phyloP scores from a whole-genome alignment of 2,797 vertebrate genomes.

The Enteromius unitaeniatus region DNA sequence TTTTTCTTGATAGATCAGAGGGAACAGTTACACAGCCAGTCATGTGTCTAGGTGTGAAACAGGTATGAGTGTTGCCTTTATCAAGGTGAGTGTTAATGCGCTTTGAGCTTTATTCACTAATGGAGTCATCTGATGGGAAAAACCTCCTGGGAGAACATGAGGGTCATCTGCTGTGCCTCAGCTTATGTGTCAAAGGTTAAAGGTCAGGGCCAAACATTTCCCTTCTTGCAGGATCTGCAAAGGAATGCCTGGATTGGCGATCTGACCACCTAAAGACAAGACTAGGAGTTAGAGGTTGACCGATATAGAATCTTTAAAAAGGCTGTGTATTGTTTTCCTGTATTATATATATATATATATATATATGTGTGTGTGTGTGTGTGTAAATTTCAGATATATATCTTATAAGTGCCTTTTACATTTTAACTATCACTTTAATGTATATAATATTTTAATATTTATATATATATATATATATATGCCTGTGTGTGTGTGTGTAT shows the following conservation, averaged over 20 bases:
- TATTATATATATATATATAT: background rate
- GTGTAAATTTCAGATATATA: too few relatives aligned
- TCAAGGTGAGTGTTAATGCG: constrained; percentile 29
- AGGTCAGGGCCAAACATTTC: constrained; percentile 66
- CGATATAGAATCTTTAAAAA: background rate
- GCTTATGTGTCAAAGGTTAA: constrained; percentile 64
- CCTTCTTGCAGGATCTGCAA: constrained; percentile 58
- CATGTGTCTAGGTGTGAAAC: background rate
- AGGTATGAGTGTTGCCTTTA: constrained; percentile 34
- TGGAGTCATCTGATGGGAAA: constrained; percentile 56
- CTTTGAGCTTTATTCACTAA: constrained; percentile 48
- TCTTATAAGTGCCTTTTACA: too few relatives aligned
- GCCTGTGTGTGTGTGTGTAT: too few relatives aligned
- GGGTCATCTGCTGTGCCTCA: constrained; percentile 53
- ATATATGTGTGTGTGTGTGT: too few relatives aligned
- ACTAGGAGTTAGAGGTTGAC: background rate
- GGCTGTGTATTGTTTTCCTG: background rate
- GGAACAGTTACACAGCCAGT: background rate
- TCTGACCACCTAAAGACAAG: constrained; percentile 38
- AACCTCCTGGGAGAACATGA: constrained; percentile 46
- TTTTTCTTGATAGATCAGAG: background rate
- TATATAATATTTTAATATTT: too few relatives aligned
- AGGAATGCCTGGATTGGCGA: constrained; percentile 51
- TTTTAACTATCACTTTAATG: too few relatives aligned
- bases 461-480: too few relatives aligned